Base-by-base conservation (phyloP, 2,113 vertebrate genomes). In the Laticauda colubrina region DNA sequence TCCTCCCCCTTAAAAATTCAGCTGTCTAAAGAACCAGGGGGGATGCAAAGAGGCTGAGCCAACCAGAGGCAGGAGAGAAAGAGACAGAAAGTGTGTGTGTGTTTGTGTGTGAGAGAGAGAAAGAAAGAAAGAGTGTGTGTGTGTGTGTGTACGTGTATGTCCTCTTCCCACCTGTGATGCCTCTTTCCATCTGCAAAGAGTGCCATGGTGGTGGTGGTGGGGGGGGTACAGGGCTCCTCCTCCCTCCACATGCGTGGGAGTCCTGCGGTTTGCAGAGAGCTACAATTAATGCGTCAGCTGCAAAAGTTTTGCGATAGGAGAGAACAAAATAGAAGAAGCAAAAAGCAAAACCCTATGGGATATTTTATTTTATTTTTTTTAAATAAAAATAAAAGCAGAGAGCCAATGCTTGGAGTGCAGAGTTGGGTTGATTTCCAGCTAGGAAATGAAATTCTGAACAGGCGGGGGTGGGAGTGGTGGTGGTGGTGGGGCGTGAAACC, bases 401-500 rank as follows among this genome's bases (percentile, higher is more conserved):
- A 48, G 81, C 26, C 29, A 61, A 23, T 12, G 21, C 14, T 4
- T 0, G 12, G 43, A n/a, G 91, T 24, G 91, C 34, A 20, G 7
- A 51, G n/a, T 48, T 34, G 55, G 85, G 26, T 81, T 20, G 69
- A 39, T 75, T 39, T 75, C 7, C 15, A 75, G n/a, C 69, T 75
- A 20, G 69, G 69, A 75, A 75, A 39, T 20, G 2, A 75, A 39
- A 75, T 18, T 8, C 15, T 75, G 69, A 81, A 21, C 15, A 0
- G n/a, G n/a, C 8, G 1, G 48, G 8, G 64, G 45, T 0, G 4
- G 45, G 0, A 1, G 34, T 39, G 34, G 34, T 39, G 34, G 34
- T 1, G 34, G 11, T n/a, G n/a, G n/a, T n/a, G 29, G 61, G 0
- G n/a, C 5, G 2, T 5, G 64, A 81, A 75, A 75, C 0, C n/a